phyloP scores from a whole-genome alignment of 2,888 invertebrate species.

The Cetonia aurata region DNA sequence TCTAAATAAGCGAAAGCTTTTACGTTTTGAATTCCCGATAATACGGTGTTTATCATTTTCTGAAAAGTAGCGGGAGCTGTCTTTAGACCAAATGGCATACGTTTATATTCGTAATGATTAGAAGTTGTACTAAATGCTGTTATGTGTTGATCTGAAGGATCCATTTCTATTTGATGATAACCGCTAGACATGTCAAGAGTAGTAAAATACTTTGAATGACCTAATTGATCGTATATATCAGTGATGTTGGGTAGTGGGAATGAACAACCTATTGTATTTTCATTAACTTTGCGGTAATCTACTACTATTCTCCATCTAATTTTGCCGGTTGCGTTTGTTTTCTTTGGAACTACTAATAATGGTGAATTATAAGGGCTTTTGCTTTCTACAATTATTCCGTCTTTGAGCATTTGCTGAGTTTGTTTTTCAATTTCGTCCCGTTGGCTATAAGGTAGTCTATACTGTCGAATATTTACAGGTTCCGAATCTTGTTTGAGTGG shows the following conservation, averaged over 20 bases:
- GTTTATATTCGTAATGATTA: conserved; percentile 52
- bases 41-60: background rate
- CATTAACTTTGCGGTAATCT: too few species aligned
- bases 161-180: conserved; percentile 61
- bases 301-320: conserved; percentile 60
- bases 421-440: too few species aligned
- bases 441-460: too few species aligned
- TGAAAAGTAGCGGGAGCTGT: conserved; percentile 44
- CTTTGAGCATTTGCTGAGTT: too few species aligned
- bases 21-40: background rate
- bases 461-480: too few species aligned
- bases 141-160: conserved; percentile 45
- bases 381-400: too few species aligned
- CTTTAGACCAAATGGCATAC: conserved; percentile 56
- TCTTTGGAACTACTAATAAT: conserved; percentile 59
- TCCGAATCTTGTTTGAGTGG: too few species aligned
- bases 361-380: conserved; percentile 52
- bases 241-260: conserved; percentile 43
- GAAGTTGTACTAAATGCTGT: conserved; percentile 52
- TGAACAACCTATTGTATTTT: conserved; percentile 59
- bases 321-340: conserved; percentile 54
- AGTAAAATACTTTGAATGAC: conserved; percentile 60
- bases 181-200: conserved; percentile 59
- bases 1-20: background rate
- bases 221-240: conserved; percentile 61